Evolutionary conservation across 2,888 invertebrate species (phyloP).

Genomic region (Amiota mariae): DNA sequence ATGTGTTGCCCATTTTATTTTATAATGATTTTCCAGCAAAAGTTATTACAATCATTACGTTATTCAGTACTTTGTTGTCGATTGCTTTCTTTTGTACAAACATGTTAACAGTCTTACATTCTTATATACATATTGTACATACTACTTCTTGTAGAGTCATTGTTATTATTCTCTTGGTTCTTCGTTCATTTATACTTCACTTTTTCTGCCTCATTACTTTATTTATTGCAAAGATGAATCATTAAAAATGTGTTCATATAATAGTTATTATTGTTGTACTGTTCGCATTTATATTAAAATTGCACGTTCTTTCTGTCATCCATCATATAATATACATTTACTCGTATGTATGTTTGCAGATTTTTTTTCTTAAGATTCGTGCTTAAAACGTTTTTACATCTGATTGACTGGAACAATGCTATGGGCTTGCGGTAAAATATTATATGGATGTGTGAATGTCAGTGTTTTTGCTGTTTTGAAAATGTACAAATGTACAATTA

Average conservation of each 20-base stretch:
- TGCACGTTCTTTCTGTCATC: not conserved
- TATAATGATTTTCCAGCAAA: slow-evolving; percentile 42
- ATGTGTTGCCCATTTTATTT: slow-evolving; percentile 45
- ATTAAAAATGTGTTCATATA: slow-evolving; percentile 46
- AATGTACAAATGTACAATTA: slow-evolving; percentile 33
- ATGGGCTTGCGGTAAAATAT: too few relatives aligned
- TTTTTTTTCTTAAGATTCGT: slow-evolving; percentile 53
- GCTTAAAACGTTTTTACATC: slow-evolving; percentile 65
- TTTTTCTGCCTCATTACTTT: slow-evolving; percentile 53
- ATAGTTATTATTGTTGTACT: not conserved
- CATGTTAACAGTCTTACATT: not conserved
- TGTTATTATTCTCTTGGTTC: slow-evolving; percentile 37
- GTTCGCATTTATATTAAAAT: not conserved
- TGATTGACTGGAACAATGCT: slow-evolving; percentile 51
- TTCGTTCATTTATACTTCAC: not conserved
- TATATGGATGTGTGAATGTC: too few relatives aligned
- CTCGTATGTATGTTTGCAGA: slow-evolving; percentile 3
- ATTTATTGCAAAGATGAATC: slow-evolving; percentile 48
- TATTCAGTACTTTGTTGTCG: slow-evolving; percentile 41
- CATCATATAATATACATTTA: not conserved
- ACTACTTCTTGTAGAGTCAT: slow-evolving; percentile 25
- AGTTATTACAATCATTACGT: slow-evolving; percentile 29
- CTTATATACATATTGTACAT: not conserved
- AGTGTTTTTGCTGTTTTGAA: too few relatives aligned
- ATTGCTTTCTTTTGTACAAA: slow-evolving; percentile 25